phyloP scores from a whole-genome alignment of 2,113 vertebrate genomes.

The Phylloscopus whistleri region DNA sequence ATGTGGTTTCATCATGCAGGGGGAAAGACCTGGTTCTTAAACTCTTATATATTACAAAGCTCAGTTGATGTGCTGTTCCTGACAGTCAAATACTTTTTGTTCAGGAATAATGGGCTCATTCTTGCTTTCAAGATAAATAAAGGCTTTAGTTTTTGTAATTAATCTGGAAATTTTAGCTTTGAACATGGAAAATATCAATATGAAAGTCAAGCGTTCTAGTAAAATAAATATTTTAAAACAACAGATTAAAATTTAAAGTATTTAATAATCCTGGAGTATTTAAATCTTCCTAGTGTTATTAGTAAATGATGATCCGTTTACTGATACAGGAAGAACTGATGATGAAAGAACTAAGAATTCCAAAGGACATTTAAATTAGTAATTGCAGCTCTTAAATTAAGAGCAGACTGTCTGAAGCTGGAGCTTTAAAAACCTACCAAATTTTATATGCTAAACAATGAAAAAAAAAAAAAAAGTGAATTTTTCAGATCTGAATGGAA shows the following conservation, averaged over 20 bases:
- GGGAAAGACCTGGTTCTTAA: not conserved
- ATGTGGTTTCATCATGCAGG: not conserved
- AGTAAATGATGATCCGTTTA: conserved; percentile 35
- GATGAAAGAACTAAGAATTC: conserved; percentile 1
- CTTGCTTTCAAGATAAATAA: not conserved
- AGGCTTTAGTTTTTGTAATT: not conserved
- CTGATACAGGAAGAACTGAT: not conserved
- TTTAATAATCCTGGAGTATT: not conserved
- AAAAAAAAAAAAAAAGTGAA: not conserved
- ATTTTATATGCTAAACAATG: not conserved
- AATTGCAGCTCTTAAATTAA: not conserved
- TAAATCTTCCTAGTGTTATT: conserved; percentile 2
- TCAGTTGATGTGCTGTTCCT: not conserved
- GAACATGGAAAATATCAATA: not conserved
- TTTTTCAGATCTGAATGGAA: not conserved
- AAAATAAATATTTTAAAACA: conserved; percentile 48
- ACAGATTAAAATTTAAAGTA: conserved; percentile 26
- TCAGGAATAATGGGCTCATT: not conserved
- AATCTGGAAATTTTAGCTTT: not conserved
- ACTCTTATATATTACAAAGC: not conserved
- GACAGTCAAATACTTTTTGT: not conserved
- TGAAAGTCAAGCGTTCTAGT: not conserved
- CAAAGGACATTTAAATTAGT: conserved; percentile 13
- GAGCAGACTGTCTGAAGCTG: not conserved
- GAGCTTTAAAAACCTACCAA: not conserved